phyloP scores from a whole-genome alignment of 2,888 invertebrate genomes.

The Pandemis cinnamomeana region DNA sequence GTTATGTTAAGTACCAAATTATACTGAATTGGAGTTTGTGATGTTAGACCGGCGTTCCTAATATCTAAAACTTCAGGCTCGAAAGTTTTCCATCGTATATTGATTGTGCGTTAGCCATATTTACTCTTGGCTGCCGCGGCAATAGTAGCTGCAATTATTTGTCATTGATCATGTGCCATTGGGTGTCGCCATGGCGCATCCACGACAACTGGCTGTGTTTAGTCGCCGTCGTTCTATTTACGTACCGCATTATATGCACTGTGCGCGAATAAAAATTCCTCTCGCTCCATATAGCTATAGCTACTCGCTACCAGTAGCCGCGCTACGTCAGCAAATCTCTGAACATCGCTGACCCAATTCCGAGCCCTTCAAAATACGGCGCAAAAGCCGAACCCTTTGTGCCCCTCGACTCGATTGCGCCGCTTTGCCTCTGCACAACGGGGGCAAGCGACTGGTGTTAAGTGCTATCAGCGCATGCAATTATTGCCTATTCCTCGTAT shows the following conservation, averaged over 20 bases:
- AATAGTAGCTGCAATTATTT: conserved; percentile 33
- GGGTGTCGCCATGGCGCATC: conserved; percentile 35
- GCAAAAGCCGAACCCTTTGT: conserved; percentile 32
- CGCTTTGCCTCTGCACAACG: conserved; percentile 17
- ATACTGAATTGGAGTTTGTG: background rate
- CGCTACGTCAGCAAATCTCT: conserved; percentile 31
- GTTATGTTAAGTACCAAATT: background rate
- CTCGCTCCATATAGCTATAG: conserved; percentile 13
- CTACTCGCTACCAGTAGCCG: conserved; percentile 5
- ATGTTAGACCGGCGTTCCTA: background rate
- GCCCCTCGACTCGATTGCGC: conserved; percentile 19
- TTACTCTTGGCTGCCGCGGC: conserved; percentile 27
- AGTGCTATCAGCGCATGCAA: conserved; percentile 11
- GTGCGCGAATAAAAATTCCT: conserved; percentile 39
- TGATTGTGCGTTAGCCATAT: conserved; percentile 2
- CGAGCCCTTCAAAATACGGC: conserved; percentile 38
- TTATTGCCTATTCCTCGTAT: background rate
- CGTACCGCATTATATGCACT: conserved; percentile 37
- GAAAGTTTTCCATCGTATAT: background rate
- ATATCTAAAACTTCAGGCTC: background rate
- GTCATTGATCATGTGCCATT: conserved; percentile 42
- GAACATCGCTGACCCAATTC: conserved; percentile 42
- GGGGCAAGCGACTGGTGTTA: background rate
- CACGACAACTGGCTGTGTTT: conserved; percentile 41
- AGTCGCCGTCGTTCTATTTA: conserved; percentile 44